phyloP scores from a whole-genome alignment of 2,113 vertebrate genomes.

The Pollachius pollachius region DNA sequence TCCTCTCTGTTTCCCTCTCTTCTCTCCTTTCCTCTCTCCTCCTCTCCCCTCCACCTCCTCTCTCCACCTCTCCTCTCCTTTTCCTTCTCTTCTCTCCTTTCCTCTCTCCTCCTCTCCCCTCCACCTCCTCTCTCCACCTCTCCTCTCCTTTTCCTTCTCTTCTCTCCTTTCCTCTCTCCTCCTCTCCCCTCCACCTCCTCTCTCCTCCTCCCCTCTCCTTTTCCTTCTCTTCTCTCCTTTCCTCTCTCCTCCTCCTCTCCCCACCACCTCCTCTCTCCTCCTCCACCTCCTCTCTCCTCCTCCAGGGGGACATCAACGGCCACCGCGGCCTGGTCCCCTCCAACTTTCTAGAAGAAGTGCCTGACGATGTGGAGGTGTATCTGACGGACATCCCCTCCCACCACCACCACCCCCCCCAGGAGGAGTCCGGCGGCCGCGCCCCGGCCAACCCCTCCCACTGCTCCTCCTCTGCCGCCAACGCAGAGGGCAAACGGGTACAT shows the following conservation, averaged over 20 bases:
- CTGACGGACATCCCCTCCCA: slow-evolving; percentile 86
- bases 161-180: slow-evolving; percentile 12
- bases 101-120: slow-evolving; percentile 7
- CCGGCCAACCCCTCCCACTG: slow-evolving; percentile 32
- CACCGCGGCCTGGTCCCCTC: slow-evolving; percentile 92
- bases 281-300: neutral
- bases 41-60: neutral
- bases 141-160: neutral
- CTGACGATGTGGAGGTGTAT: slow-evolving; percentile 87
- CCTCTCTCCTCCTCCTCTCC: too few relatives aligned
- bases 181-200: neutral
- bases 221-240: neutral
- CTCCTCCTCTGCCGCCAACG: slow-evolving; percentile 27
- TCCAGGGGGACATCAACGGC: slow-evolving; percentile 89
- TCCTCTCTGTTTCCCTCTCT: neutral
- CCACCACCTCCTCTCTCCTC: neutral
- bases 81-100: neutral
- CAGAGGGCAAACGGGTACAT: slow-evolving; percentile 80
- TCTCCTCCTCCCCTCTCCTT: neutral
- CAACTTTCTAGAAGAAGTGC: slow-evolving; percentile 89
- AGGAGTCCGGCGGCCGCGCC: slow-evolving; percentile 64
- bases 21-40: neutral
- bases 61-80: neutral
- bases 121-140: slow-evolving; percentile 35
- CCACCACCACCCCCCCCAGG: slow-evolving; percentile 73